Base-by-base conservation (phyloP, 2,113 vertebrate genomes). In the Neopipo cinnamomea region DNA sequence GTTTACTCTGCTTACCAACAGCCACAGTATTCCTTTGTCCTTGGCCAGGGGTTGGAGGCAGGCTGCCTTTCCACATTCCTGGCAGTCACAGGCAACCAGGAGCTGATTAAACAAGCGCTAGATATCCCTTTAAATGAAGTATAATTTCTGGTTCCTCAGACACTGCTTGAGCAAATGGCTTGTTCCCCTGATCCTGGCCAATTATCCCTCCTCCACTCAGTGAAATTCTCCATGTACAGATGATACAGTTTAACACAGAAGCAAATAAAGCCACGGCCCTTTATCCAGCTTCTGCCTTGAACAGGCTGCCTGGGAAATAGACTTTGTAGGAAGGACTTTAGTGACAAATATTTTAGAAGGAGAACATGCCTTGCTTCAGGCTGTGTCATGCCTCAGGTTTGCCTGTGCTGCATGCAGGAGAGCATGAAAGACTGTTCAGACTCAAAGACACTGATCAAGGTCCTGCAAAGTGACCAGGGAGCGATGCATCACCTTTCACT, bases 11-110 rank as follows among this genome's bases (percentile, higher is more conserved):
- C 91, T 95, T 86, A 72, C 78, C 65, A 68, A 77, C 72, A 95
- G 67, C 91, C 82, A 25, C 74, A 80, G 71, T 92, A 42, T 95
- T 91, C 92, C 83, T 95, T 97, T 96, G 93, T 93, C 92, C 94
- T 91, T 97, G 91, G 88, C 80, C 55, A 7, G 46, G 28, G 37
- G 68, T n/a, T 72, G 79, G 87, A 75, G 61, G 93, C 61, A 71
- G 71, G 73, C 39, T 62, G 46, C 76, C 41, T 88, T 92, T 89
- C 47, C n/a, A 14, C 70, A 37, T 49, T 39, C 27, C 68, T 78
- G 65, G 73, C 74, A 76, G 39, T 63, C 56, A 77, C 70, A 87
- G 84, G 24, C 73, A 90, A 41, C 59, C 77, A 52, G 6, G 23
- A 82, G 46, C 91, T 78, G 68, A 41, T 81, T 23, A 65, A 39